Evolutionary conservation across 92 coral and sea anemone genomes (phyloP), one percentile per base, ranked within the genome.

Genomic region (Siderastrea radians): DNA sequence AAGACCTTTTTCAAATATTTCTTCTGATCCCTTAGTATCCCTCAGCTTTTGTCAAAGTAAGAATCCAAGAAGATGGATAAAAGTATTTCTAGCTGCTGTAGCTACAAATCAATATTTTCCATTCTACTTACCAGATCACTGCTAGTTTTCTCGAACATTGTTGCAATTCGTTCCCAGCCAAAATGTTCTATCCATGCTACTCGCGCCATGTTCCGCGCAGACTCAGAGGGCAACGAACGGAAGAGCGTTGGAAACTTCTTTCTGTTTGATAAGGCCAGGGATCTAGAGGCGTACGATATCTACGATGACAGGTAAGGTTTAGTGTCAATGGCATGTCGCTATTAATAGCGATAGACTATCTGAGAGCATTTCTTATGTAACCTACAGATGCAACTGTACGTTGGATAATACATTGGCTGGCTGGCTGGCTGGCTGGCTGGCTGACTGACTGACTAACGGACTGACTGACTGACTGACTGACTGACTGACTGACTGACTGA

Each of bases 211-310:
- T 95, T 93, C 68, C 98, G 83, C 64, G 98, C 98, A 16, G 98
- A 97, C 86, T 95, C 99, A 7, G 98, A 95, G 7, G 99, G 99
- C 81, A 97, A 78, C 7, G 96, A 86, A 14, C 99, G 91, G 89
- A 95, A 97, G 73, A 97, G 91, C 9, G 98, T 95, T 50, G 99
- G 98, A 77, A 87, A 97, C 74, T 93, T 92, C 50, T 54, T 44
- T 14, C 94, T 91, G 88, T 92, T 88, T 67, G 97, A 97, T 19
- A 97, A 84, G 6, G 90, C 95, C 64, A 96, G 93, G 43, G 98
- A 95, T 49, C 95, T 94, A 3, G 99, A 97, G 19, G 99, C 98
- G 52, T 95, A 96, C 6, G 99, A 93, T 58, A 97, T 87, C 99
- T 97, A 70, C 3, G 90, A 51, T 6, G 70, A 19, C 0, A 51